These are phyloP conservation scores for Oryzias javanicus DNA, from an alignment of 2,113 vertebrate species.

Conservation along the genomic window DNA sequence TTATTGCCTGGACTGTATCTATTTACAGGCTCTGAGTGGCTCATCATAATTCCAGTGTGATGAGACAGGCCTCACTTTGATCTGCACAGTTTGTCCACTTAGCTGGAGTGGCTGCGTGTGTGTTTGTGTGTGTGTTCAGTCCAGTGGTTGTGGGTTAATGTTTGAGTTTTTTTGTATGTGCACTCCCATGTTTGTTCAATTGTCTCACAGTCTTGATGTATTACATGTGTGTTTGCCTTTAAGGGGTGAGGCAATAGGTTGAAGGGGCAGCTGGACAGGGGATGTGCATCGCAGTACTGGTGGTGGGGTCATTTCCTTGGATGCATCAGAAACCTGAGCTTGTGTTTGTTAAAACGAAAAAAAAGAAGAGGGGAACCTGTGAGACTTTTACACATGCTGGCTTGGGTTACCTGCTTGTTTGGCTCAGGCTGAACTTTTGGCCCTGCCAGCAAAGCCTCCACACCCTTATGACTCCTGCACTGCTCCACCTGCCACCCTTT, in stretches of 20 bases:
- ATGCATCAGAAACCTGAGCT: conserved; percentile 72
- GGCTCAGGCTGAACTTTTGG: conserved; percentile 75
- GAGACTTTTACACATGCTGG: conserved; percentile 67
- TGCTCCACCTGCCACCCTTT: conserved; percentile 48
- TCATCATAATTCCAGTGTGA: conserved; percentile 19
- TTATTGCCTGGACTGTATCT: conserved; percentile 19
- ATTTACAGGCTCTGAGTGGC: conserved; percentile 4
- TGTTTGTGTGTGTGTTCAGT: background rate
- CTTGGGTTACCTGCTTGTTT: conserved; percentile 65
- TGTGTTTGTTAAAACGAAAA: conserved; percentile 64
- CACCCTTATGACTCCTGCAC: conserved; percentile 52
- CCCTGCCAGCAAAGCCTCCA: conserved; percentile 64
- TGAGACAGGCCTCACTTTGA: conserved; percentile 19
- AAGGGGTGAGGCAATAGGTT: conserved; percentile 34
- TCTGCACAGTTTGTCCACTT: conserved; percentile 10
- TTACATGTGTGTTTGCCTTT: conserved; percentile 52
- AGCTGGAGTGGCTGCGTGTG: conserved; percentile 2
- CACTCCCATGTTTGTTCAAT: conserved; percentile 35
- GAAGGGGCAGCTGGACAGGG: conserved; percentile 21
- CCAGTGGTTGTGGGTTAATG: conserved; percentile 9
- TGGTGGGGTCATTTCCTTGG: conserved; percentile 45
- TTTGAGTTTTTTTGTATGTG: conserved; percentile 31
- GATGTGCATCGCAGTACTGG: background rate
- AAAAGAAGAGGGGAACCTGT: conserved; percentile 69
- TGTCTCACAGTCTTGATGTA: conserved; percentile 22